These are phyloP conservation scores for Glaucidium brasilianum DNA, from an alignment of 2,113 vertebrate species.

Conservation along the genomic window DNA sequence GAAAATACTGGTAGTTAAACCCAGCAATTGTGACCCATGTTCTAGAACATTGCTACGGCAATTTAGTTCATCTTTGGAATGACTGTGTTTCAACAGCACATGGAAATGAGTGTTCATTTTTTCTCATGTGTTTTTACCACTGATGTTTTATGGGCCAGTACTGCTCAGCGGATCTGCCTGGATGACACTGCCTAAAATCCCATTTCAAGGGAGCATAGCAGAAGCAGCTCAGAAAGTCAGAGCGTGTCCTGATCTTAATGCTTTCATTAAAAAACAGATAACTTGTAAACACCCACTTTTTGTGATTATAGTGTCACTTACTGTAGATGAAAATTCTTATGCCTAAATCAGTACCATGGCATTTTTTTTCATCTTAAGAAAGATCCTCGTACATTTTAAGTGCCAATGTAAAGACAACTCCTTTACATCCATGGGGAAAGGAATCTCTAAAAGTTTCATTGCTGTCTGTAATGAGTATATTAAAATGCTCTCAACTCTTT, in stretches of 20 bases:
- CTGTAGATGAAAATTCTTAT: not conserved
- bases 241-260: not conserved
- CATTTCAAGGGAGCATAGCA: not conserved
- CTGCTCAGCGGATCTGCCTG: not conserved
- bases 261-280: not conserved
- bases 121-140: not conserved
- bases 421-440: conserved; percentile 1
- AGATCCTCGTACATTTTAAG: not conserved
- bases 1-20: not conserved
- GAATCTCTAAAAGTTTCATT: conserved; percentile 8
- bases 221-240: not conserved
- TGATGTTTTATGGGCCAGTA: not conserved
- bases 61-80: not conserved
- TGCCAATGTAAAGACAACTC: not conserved
- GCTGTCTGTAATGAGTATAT: not conserved
- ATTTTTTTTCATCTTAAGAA: not conserved
- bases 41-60: not conserved
- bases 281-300: not conserved
- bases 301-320: not conserved
- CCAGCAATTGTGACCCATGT: not conserved
- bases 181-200: not conserved
- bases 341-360: not conserved
- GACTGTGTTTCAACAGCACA: not conserved
- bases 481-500: conserved; percentile 1
- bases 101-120: not conserved